A percentile compares a stretch with the other conserved stretches of the same genome.
Conservation (phyloP, 2,797 vertebrate genomes). For the Fistularia commersonii region DNA sequence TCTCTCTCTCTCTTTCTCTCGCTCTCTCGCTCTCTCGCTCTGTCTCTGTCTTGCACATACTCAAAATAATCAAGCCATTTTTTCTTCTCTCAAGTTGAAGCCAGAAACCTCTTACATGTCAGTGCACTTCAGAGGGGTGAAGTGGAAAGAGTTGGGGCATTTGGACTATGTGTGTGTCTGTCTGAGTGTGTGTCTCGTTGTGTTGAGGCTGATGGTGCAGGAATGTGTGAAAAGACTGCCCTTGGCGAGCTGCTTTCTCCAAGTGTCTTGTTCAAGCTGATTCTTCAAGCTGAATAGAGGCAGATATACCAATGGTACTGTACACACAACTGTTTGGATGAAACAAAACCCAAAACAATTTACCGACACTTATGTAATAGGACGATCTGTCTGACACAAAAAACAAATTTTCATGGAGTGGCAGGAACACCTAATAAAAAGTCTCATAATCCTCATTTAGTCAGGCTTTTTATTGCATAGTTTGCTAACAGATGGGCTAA, state of each 20-base stretch:
- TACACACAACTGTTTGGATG: background rate
- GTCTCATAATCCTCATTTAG: too few species aligned
- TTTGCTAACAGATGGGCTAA: too few species aligned
- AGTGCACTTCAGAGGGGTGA: slow-evolving; percentile 10
- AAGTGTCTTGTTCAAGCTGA: slow-evolving; percentile 3
- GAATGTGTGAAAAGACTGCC: slow-evolving; percentile 35
- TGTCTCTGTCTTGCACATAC: too few species aligned
- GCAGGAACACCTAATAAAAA: too few species aligned
- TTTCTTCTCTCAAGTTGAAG: slow-evolving; percentile 6
- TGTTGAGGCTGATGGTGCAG: slow-evolving; percentile 14
- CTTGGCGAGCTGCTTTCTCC: slow-evolving; percentile 6
- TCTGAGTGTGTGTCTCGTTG: slow-evolving; percentile 14
- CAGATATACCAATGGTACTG: background rate
- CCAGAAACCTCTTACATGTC: slow-evolving; percentile 5
- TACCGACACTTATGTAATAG: too few species aligned
- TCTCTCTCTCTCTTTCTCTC: too few species aligned
- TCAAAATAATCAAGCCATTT: too few species aligned
- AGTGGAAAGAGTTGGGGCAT: slow-evolving; percentile 27
- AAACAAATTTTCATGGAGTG: too few species aligned
- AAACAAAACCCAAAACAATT: too few species aligned
- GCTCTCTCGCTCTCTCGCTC: too few species aligned
- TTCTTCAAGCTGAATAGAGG: background rate
- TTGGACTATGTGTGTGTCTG: slow-evolving; percentile 22
- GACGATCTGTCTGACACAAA: too few species aligned
- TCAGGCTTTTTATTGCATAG: too few species aligned